Conservation (phyloP, 2,113 vertebrate species). For the Phyllopteryx taeniolatus region DNA sequence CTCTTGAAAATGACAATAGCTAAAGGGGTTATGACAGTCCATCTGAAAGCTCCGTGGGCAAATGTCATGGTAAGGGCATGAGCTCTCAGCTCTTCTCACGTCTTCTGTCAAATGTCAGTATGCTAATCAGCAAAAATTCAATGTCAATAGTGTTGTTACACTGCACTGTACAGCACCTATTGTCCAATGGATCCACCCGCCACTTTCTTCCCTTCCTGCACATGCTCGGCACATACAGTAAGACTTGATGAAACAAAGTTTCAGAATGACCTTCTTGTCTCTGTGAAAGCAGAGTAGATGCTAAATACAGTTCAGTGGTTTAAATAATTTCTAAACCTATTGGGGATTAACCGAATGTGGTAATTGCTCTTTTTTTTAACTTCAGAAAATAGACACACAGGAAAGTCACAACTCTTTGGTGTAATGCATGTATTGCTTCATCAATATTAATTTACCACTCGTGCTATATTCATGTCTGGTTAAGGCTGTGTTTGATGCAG, state of each 20-base stretch:
- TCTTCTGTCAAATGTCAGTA: constrained; percentile 49
- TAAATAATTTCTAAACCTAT: constrained; percentile 37
- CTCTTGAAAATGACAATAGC: constrained; percentile 45
- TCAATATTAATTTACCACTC: constrained; percentile 10
- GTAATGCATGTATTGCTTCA: not conserved
- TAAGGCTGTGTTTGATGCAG: not conserved
- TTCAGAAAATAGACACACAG: constrained; percentile 10
- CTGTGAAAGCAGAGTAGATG: constrained; percentile 46
- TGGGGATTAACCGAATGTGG: constrained; percentile 22
- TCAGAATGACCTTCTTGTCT: constrained; percentile 39
- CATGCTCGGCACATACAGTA: constrained; percentile 22
- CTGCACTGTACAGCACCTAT: not conserved
- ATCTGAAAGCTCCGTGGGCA: constrained; percentile 35
- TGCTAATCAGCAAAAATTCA: constrained; percentile 44
- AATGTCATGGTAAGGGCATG: constrained; percentile 43
- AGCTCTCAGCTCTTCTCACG: constrained; percentile 33
- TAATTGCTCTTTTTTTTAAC: constrained; percentile 10
- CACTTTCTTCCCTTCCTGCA: constrained; percentile 9
- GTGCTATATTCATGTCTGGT: not conserved
- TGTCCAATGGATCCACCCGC: constrained; percentile 1
- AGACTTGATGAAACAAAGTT: constrained; percentile 51
- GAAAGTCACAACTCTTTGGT: constrained; percentile 13
- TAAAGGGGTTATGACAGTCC: constrained; percentile 44
- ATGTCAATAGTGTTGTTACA: constrained; percentile 26
- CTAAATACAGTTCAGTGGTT: constrained; percentile 38